Evolutionary conservation across 2,797 vertebrate species (phyloP).

Genomic region (Pogonophryne albipinna): DNA sequence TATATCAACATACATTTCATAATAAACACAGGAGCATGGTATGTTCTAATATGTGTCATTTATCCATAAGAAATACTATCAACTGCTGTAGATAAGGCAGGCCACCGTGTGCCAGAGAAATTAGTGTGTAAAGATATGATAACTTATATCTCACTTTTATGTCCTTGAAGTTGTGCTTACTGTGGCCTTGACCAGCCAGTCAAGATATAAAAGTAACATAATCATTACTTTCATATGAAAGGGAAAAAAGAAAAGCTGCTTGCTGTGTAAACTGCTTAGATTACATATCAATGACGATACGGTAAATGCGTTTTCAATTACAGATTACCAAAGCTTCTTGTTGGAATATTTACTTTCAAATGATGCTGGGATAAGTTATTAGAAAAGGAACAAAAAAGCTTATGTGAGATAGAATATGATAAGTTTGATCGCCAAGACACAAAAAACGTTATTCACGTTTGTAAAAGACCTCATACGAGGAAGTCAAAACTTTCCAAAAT

Average conservation of each 20-base stretch:
- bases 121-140: constrained; percentile 49
- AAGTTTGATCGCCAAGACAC: constrained; percentile 13
- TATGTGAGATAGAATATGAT: constrained; percentile 24
- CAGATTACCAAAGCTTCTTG: constrained; percentile 47
- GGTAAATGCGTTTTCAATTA: constrained; percentile 42
- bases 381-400: constrained; percentile 30
- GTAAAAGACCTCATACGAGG: not conserved
- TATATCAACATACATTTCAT: constrained; percentile 23
- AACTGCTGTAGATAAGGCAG: constrained; percentile 29
- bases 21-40: constrained; percentile 40
- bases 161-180: constrained; percentile 50
- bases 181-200: constrained; percentile 47
- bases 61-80: constrained; percentile 7
- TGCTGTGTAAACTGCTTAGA: constrained; percentile 39
- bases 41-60: constrained; percentile 27
- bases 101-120: constrained; percentile 46
- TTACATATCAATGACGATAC: constrained; percentile 34
- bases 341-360: constrained; percentile 28
- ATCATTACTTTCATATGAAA: not conserved
- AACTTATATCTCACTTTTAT: constrained; percentile 37
- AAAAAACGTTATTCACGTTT: not conserved
- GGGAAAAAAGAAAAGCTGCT: not conserved
- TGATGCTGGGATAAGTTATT: constrained; percentile 42
- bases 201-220: not conserved
- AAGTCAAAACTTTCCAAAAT: not conserved